Base-by-base conservation (phyloP, 2,888 invertebrate species). In the Harmothoe impar region DNA sequence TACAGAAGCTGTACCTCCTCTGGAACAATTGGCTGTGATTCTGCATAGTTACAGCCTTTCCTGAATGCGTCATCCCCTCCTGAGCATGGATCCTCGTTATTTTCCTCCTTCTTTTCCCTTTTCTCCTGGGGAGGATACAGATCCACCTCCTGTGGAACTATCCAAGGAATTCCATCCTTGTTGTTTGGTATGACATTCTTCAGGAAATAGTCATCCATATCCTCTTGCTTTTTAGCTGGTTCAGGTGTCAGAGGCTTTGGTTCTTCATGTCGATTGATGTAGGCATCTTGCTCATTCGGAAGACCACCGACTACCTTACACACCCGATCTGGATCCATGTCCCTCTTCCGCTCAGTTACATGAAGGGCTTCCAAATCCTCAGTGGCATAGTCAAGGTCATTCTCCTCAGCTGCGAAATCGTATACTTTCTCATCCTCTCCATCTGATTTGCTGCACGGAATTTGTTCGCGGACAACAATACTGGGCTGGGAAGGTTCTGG, bases 231-330 rank as follows among this genome's bases (percentile, higher is more conserved):
- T 62, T 62, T 1, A 62, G 15, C 62, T n/a, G 23, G 62, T 62
- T 3, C 15, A 62, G 62, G 15, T 62, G 3, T 62, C 20, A n/a
- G 12, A 62, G n/a, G 23, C 20, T 5, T 62, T 62, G 62, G 62
- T 62, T 62, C 23, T n/a, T 7, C 3, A 15, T 20, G 20, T 3
- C n/a, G 23, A 62, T 62, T 72, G 31, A 72, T 29, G 25, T 72
- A 72, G 29, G 72, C 72, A n/a, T 72, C 29, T 29, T 72, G 72
- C 72, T 72, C 72, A n/a, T 72, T 25, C 25, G 72, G 72, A 29
- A 72, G 72, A 29, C 72, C 72, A 0, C 72, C 72, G 17, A 72
- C 31, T 15, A 29, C 72, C 25, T 29, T 72, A 17, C 29, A n/a
- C 0, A 72, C 72, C 15, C 15, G 3, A 15, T 25, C 31, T 29